These are phyloP conservation scores for Euplagia quadripunctaria DNA, from an alignment of 2,888 invertebrate species.

Conservation along the genomic window DNA sequence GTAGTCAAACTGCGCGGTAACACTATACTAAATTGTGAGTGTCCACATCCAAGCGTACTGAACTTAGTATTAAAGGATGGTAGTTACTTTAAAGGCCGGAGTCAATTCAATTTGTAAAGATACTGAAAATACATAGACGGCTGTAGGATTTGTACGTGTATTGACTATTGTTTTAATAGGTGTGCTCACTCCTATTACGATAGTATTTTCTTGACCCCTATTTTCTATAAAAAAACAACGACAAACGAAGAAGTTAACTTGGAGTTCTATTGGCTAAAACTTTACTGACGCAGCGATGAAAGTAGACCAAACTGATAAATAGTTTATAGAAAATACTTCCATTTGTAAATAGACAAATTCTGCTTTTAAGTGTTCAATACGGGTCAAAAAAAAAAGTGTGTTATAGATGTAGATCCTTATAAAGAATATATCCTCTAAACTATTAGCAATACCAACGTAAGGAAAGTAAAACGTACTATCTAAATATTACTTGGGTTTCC, in stretches of 20 bases:
- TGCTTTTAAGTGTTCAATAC: not conserved
- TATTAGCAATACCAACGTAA: not conserved
- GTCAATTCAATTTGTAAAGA: too few relatives aligned
- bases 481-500: not conserved
- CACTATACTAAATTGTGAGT: too few relatives aligned
- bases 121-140: too few relatives aligned
- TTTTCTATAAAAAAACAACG: not conserved
- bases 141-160: too few relatives aligned
- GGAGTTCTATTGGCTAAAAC: not conserved
- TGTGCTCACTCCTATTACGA: not conserved
- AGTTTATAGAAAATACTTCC: not conserved
- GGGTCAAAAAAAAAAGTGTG: too few relatives aligned
- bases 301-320: not conserved
- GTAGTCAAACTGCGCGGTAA: too few relatives aligned
- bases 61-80: too few relatives aligned
- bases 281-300: not conserved
- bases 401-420: too few relatives aligned
- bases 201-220: not conserved
- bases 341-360: not conserved
- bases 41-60: too few relatives aligned
- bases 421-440: not conserved
- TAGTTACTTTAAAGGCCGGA: too few relatives aligned
- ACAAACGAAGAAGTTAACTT: not conserved
- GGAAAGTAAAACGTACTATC: not conserved
- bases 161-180: not conserved